Percentiles rank a stretch among this genome's conserved stretches.
These are phyloP conservation scores for Malurus elegans DNA, from an alignment of 2,113 vertebrate genomes.

Conservation along the genomic window DNA sequence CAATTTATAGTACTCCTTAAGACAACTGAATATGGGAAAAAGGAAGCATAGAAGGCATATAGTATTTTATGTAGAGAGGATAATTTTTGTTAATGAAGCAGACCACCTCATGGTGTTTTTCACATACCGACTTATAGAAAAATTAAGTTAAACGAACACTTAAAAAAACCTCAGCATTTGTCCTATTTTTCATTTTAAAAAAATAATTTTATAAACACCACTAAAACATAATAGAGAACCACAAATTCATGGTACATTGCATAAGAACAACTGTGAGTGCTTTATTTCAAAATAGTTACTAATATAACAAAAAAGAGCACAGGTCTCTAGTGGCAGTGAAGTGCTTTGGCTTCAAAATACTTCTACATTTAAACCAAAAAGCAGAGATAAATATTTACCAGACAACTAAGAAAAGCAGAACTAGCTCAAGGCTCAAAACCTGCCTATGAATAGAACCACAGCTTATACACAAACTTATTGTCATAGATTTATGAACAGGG, in stretches of 20 bases:
- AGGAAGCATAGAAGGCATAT: conserved; percentile 10
- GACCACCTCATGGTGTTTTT: background rate
- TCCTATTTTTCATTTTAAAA: background rate
- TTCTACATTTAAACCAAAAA: background rate
- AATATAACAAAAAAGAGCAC: background rate
- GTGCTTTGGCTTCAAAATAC: background rate
- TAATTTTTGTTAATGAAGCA: conserved; percentile 3
- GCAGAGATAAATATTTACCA: background rate
- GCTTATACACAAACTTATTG: background rate
- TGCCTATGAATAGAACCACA: background rate
- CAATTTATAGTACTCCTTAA: conserved; percentile 10
- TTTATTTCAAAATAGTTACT: background rate
- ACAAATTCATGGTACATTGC: background rate
- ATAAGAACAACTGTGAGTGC: background rate
- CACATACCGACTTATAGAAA: background rate
- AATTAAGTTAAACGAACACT: background rate
- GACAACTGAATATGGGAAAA: conserved; percentile 36
- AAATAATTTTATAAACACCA: background rate
- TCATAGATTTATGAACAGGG: background rate
- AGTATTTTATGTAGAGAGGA: background rate
- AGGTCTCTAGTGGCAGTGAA: background rate
- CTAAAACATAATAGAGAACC: background rate
- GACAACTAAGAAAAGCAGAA: background rate
- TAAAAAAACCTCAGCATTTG: background rate
- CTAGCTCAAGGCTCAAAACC: background rate